A percentile compares a stretch with the other conserved stretches of the same genome.
Conservation (phyloP, 2,888 invertebrate species). For the Shargacucullia verbasci region DNA sequence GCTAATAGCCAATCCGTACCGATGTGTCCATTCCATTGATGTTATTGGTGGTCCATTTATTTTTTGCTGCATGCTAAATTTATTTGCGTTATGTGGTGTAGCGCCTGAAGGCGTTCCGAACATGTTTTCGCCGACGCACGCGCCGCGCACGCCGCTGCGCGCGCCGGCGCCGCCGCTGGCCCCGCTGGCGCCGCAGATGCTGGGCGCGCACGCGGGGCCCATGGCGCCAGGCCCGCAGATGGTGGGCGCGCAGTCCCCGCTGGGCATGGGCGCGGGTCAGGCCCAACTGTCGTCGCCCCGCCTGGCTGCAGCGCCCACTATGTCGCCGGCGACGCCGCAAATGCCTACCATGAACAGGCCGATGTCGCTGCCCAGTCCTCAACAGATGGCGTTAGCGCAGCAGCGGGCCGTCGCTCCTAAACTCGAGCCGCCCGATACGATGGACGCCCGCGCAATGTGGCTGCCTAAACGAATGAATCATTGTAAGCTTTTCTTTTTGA, state of each 20-base stretch:
- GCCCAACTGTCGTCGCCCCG: slow-evolving; percentile 83
- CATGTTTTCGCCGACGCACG: slow-evolving; percentile 84
- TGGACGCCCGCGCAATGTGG: slow-evolving; percentile 90
- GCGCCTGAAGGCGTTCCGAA: slow-evolving; percentile 85
- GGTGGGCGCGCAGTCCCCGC: slow-evolving; percentile 61
- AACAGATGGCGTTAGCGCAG: slow-evolving; percentile 80
- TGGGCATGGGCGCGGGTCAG: slow-evolving; percentile 65
- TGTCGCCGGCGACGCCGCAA: slow-evolving; percentile 84
- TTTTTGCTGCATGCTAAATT: slow-evolving; percentile 66
- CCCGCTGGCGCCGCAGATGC: slow-evolving; percentile 59
- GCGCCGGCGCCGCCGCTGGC: slow-evolving; percentile 72
- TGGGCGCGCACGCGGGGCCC: slow-evolving; percentile 71
- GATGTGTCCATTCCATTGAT: slow-evolving; percentile 22
- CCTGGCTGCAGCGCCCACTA: slow-evolving; percentile 81
- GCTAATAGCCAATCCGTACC: slow-evolving; percentile 4
- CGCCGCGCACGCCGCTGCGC: slow-evolving; percentile 76
- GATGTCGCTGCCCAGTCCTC: slow-evolving; percentile 79
- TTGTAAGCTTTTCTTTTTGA: slow-evolving; percentile 88
- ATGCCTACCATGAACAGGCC: slow-evolving; percentile 81
- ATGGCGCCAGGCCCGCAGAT: slow-evolving; percentile 77
- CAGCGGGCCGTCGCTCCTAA: slow-evolving; percentile 88
- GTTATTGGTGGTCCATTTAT: slow-evolving; percentile 51
- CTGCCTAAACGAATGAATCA: slow-evolving; percentile 91
- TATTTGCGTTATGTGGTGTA: slow-evolving; percentile 79
- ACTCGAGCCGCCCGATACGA: slow-evolving; percentile 89